Evolutionary conservation across 2,888 invertebrate genomes (phyloP).

Genomic region (Rhyacophila evoluta): DNA sequence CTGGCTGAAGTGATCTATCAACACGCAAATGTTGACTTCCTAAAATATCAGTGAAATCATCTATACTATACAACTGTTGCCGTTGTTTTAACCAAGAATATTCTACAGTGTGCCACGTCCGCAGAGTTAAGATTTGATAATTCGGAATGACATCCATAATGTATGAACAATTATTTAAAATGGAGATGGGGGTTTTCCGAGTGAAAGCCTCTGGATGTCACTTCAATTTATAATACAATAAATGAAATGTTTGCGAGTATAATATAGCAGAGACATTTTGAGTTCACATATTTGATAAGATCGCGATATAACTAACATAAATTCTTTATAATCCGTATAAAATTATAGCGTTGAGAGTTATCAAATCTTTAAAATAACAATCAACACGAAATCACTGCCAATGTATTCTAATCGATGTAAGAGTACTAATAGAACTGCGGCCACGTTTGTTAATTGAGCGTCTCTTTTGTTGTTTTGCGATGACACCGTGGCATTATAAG

Average conservation of each 20-base stretch:
- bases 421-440: background rate
- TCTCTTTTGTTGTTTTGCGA: background rate
- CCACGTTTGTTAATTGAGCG: background rate
- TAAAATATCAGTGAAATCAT: no score
- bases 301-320: background rate
- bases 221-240: background rate
- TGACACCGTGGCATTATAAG: background rate
- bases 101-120: background rate
- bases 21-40: no score
- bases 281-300: background rate
- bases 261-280: background rate
- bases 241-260: background rate
- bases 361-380: background rate
- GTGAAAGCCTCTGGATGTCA: background rate
- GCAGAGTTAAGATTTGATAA: constrained; percentile 6
- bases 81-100: no score
- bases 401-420: background rate
- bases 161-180: background rate
- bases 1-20: no score
- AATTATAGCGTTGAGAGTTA: background rate
- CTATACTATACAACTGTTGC: no score
- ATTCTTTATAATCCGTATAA: background rate
- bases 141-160: background rate
- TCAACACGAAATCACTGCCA: background rate
- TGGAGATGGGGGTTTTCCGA: no score